Evolutionary conservation across 2,888 invertebrate genomes (phyloP).

Genomic region (Tenthredo notha): DNA sequence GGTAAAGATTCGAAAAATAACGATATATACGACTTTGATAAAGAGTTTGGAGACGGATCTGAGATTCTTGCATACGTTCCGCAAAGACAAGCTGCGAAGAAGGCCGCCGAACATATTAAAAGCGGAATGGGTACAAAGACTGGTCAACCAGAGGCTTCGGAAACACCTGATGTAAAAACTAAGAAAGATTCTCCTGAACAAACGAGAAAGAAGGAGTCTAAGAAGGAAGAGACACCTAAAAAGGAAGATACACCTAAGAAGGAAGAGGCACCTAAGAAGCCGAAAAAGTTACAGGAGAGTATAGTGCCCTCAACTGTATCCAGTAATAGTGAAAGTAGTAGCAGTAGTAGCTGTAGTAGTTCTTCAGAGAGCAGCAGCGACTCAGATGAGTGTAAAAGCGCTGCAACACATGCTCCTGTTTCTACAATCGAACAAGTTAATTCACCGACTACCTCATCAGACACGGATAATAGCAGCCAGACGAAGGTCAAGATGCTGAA

Average conservation of each 20-base stretch:
- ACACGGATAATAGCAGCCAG: slow-evolving; percentile 68
- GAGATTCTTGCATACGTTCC: slow-evolving; percentile 91
- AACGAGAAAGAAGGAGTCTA: slow-evolving; percentile 68
- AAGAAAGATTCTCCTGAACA: slow-evolving; percentile 71
- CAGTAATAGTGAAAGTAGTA: slow-evolving; percentile 81
- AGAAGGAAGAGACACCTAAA: slow-evolving; percentile 72
- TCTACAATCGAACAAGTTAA: slow-evolving; percentile 68
- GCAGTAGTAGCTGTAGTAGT: slow-evolving; percentile 79
- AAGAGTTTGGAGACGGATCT: slow-evolving; percentile 82
- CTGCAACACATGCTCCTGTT: slow-evolving; percentile 63
- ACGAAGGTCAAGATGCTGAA: slow-evolving; percentile 57
- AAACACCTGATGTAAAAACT: slow-evolving; percentile 73
- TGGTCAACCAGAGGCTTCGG: slow-evolving; percentile 74
- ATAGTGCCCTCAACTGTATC: slow-evolving; percentile 80
- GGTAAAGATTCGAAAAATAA: slow-evolving; percentile 73
- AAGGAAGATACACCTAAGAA: slow-evolving; percentile 69
- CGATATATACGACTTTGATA: slow-evolving; percentile 82
- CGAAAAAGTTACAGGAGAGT: slow-evolving; percentile 72
- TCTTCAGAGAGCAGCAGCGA: slow-evolving; percentile 76
- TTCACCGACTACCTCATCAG: slow-evolving; percentile 73
- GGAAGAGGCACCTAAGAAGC: slow-evolving; percentile 74
- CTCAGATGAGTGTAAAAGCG: slow-evolving; percentile 72
- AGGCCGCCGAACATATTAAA: slow-evolving; percentile 94
- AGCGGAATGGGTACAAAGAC: slow-evolving; percentile 84
- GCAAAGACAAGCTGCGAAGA: slow-evolving; percentile 94